phyloP scores from a whole-genome alignment of 2,888 invertebrate genomes.

The Cantharis flavilabris region DNA sequence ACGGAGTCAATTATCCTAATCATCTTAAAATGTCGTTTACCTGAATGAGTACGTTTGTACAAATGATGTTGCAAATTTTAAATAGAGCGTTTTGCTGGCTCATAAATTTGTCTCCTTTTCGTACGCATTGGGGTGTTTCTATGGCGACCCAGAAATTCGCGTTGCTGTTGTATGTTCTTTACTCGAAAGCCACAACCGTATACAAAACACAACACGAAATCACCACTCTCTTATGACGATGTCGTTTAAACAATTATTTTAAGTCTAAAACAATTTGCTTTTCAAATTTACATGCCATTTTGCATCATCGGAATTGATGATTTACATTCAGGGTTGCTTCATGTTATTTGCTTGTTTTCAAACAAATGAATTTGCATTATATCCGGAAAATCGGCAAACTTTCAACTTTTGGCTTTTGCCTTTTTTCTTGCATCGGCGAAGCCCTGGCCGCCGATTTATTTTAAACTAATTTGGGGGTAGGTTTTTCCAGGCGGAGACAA shows the following conservation, averaged over 20 bases:
- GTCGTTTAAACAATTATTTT: not conserved
- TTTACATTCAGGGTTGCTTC: not conserved
- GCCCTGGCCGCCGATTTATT: not conserved
- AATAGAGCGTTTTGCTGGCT: constrained; percentile 46
- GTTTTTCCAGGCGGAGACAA: not conserved
- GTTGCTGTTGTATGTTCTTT: constrained; percentile 15
- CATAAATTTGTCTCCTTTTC: constrained; percentile 45
- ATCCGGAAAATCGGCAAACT: no score
- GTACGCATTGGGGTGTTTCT: constrained; percentile 46
- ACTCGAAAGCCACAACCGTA: constrained; percentile 21
- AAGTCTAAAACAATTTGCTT: not conserved
- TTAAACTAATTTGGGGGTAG: not conserved
- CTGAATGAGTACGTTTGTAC: constrained; percentile 30
- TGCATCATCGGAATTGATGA: not conserved
- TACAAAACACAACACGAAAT: constrained; percentile 14
- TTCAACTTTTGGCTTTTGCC: no score
- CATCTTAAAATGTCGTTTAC: constrained; percentile 19
- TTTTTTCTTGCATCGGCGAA: not conserved
- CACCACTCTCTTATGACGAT: not conserved
- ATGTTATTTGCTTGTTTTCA: not conserved
- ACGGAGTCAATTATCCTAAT: constrained; percentile 1
- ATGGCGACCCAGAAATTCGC: constrained; percentile 40
- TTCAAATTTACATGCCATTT: not conserved
- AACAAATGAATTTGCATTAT: not conserved
- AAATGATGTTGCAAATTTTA: constrained; percentile 48